A percentile compares a stretch with the other conserved stretches of the same genome.
Evolutionary conservation across 1,140 invertebrate species (phyloP).

Genomic region (Drosophila guanche): DNA sequence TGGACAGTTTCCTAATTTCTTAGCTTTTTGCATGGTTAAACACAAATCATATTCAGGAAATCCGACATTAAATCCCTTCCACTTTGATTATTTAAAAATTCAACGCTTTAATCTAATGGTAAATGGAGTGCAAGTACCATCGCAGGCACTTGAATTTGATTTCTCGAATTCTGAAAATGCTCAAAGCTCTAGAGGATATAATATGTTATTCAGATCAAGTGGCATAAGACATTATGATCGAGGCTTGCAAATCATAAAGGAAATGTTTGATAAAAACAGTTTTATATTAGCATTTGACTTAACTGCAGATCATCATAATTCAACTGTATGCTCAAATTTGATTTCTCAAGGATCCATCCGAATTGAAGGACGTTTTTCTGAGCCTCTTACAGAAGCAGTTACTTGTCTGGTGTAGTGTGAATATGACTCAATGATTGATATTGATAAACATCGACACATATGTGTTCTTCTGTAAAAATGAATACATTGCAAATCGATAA

Average conservation of each 20-base stretch:
- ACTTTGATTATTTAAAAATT: too few species aligned
- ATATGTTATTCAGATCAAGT: too few species aligned
- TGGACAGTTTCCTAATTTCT: background rate
- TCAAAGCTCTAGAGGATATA: too few species aligned
- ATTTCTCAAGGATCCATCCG: constrained; percentile 1
- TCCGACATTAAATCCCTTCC: background rate
- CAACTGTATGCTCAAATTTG: background rate
- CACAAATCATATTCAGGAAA: background rate
- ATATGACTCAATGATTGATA: constrained; percentile 2
- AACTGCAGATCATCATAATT: background rate
- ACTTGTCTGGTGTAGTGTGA: background rate
- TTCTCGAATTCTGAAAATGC: background rate
- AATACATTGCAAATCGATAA: background rate
- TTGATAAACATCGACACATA: background rate
- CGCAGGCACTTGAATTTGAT: constrained; percentile 6
- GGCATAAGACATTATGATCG: background rate
- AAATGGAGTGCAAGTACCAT: background rate
- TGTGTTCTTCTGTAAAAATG: background rate
- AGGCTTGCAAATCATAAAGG: constrained; percentile 6
- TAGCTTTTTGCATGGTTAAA: background rate
- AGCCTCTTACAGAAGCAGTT: background rate
- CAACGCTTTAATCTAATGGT: constrained; percentile 7
- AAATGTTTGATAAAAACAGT: too few species aligned
- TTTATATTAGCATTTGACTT: too few species aligned
- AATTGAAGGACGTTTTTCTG: background rate